phyloP scores from a whole-genome alignment of 2,113 vertebrate species.

The Urocolius indicus region DNA sequence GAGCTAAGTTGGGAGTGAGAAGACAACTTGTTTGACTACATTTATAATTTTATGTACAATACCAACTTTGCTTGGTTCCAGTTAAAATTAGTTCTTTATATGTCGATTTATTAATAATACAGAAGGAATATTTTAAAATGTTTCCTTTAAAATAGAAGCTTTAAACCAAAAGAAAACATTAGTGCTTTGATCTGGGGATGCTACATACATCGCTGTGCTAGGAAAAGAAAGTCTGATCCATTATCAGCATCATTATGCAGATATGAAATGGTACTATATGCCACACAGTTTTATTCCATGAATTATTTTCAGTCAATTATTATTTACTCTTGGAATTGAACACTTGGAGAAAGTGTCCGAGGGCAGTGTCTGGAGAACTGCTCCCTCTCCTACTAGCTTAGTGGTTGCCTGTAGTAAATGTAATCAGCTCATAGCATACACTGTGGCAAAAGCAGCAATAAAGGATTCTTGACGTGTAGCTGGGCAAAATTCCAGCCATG shows the following conservation, averaged over 20 bases:
- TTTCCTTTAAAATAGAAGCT: neutral
- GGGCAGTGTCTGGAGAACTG: neutral
- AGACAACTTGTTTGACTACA: neutral
- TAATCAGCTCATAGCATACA: neutral
- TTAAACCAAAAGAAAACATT: neutral
- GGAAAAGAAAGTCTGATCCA: neutral
- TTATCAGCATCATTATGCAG: neutral
- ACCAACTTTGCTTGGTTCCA: neutral
- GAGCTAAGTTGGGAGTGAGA: neutral
- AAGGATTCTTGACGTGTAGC: neutral
- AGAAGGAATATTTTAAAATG: neutral
- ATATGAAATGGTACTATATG: neutral
- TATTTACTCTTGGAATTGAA: constrained; percentile 18
- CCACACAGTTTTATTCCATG: neutral
- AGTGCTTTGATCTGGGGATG: neutral
- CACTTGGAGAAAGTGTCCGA: neutral
- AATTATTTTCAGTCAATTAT: neutral
- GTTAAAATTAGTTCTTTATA: neutral
- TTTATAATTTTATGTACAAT: neutral
- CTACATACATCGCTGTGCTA: neutral
- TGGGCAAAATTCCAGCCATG: neutral
- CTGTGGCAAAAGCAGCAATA: neutral
- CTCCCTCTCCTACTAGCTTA: neutral
- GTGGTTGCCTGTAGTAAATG: neutral
- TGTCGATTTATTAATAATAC: neutral